Base-by-base conservation (phyloP, 2,888 invertebrate genomes). In the Autographa pulchrina region DNA sequence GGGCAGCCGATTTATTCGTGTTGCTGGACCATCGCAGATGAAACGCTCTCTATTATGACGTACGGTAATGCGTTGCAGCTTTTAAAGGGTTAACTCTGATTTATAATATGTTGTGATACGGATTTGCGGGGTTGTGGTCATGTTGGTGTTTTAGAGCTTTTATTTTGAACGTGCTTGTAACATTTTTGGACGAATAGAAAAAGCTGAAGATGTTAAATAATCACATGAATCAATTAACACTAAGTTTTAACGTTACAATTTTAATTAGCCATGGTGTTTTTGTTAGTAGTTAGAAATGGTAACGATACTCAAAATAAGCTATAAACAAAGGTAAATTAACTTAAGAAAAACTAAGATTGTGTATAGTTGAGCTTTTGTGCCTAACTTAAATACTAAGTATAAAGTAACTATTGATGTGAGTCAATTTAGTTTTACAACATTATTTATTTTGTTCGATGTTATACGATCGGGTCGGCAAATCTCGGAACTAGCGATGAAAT, bases 1-100 rank as follows among this genome's bases (percentile, higher is more conserved):
- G 86, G 86, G 80, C 85, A 85, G 85, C 75, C 90, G 92, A 92
- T 93, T 93, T 93, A 93, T 92, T 92, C 91, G 86, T 76, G 71
- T 83, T 89, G 87, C 90, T 87, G 90, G 92, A 91, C 92, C 84
- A 81, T 82, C 86, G 86, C 85, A 80, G 83, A 85, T 87, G 88
- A 84, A 84, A 85, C 78, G 78, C 81, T 73, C 13, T 64, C 74
- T 67, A 75, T 80, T 83, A 80, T 79, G 81, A 76, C 75, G 78
- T 85, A 86, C 85, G 85, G 81, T 85, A 82, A 87, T 87, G 77
- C 71, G 69, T 62, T 80, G 69, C 65, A 62, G 68, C 76, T 71
- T 77, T 78, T 64, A 80, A 66, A 72, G 65, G 65, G 77, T 52
- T 77, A 64, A 64, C 65, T 52, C 38, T 72, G 77, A 78, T 77